Base-by-base conservation (phyloP, 2,797 vertebrate species). In the Toxotes lorentzi region DNA sequence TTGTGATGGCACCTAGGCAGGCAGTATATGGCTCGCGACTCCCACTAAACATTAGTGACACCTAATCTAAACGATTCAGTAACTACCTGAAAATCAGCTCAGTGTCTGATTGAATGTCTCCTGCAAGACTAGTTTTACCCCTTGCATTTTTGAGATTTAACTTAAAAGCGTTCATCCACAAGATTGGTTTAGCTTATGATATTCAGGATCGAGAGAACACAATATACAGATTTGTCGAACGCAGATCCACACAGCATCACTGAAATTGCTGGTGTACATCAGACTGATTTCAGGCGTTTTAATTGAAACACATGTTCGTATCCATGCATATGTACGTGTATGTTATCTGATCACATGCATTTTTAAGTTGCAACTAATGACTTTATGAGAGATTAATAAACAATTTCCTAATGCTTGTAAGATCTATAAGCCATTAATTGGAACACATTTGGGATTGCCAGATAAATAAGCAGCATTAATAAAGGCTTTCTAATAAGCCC, bases 11-110 rank as follows among this genome's bases (percentile, higher is more conserved):
- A 82, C 86, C 73, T 64, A 80, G 82, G 76, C 86, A 78, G 86
- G 83, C 73, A 67, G 67, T 88, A 59, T 82, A 76, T 79, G 88
- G 86, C 79, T 89, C 67, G 83, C 75, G 58, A 83, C 85, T 94
- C 89, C 88, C 86, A 38, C 93, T 94, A 93, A 93, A 92, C 93
- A 91, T 91, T 90, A 93, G 91, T 93, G 93, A 94, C 93, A 93
- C 90, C 88, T 94, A 92, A 95, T 94, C 93, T 95, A 91, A 95
- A 94, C 95, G 93, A 94, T 83, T 94, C 93, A 94, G 93, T 93
- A 94, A 94, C 92, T 94, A 93, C 92, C 90, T 92, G 93, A 90
- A 90, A 89, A 93, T 91, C 85, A 92, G 79, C 89, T 84, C 85
- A 9, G 48, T 47, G 67, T 91, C 89, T 94, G 93, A 94, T 94